phyloP scores from a whole-genome alignment of 2,797 vertebrate species.

The Acipenser transmontanus region DNA sequence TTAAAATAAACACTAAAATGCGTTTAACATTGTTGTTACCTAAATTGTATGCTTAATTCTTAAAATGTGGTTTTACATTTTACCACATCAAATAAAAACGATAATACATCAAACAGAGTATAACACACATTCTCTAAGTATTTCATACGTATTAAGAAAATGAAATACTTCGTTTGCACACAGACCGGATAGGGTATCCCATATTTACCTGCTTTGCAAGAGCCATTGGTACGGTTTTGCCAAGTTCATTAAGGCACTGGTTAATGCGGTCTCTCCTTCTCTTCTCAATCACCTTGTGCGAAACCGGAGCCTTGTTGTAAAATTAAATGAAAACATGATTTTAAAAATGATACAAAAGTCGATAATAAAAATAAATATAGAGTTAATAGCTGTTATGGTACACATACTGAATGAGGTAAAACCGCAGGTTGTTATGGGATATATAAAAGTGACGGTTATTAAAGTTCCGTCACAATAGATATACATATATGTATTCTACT shows the following conservation, averaged over 20 bases:
- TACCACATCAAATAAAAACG: no score
- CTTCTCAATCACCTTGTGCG: constrained; percentile 95
- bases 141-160: background rate
- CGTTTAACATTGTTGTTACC: no score
- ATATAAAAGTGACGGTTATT: no score
- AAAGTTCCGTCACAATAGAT: no score
- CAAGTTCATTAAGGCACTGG: constrained; percentile 83
- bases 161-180: no score
- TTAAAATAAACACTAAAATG: no score
- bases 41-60: no score
- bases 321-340: background rate
- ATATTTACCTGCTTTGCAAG: constrained; percentile 82
- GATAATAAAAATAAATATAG: background rate
- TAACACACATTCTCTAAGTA: background rate
- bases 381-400: background rate
- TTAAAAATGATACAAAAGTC: background rate
- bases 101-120: no score
- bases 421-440: no score
- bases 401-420: no score
- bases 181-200: background rate
- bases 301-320: constrained; percentile 76
- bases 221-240: constrained; percentile 90
- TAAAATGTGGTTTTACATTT: no score
- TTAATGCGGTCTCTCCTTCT: constrained; percentile 87
- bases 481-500: no score